Conservation (phyloP, 2,888 invertebrate genomes). For the Caenorhabditis drosophilae region DNA sequence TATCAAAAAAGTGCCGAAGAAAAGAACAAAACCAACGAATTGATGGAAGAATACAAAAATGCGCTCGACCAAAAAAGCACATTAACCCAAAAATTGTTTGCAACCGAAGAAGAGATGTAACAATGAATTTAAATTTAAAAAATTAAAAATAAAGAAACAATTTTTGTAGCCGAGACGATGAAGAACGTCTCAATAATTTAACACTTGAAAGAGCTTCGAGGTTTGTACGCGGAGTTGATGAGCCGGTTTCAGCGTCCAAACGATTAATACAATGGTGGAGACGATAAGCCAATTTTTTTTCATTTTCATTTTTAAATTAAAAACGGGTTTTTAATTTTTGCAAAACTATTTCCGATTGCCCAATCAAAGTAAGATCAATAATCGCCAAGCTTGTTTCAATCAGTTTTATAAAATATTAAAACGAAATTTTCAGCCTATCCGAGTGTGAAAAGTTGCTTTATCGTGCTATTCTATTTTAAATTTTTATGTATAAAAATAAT, state of each 20-base stretch:
- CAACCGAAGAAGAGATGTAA: constrained; percentile 44
- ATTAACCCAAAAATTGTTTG: constrained; percentile 40
- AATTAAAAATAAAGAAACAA: neutral
- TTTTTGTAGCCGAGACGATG: constrained; percentile 44
- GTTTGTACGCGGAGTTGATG: constrained; percentile 47
- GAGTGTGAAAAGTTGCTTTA: too few species aligned
- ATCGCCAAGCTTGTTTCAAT: too few species aligned
- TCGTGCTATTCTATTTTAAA: too few species aligned
- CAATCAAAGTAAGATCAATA: too few species aligned
- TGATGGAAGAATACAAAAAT: constrained; percentile 50
- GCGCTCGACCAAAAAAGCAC: constrained; percentile 46
- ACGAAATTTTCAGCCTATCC: too few species aligned
- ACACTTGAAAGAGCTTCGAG: constrained; percentile 43
- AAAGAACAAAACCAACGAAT: constrained; percentile 49
- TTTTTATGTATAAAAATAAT: too few species aligned
- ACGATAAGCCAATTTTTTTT: constrained; percentile 7
- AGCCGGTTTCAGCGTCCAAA: constrained; percentile 51
- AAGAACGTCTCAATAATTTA: constrained; percentile 42
- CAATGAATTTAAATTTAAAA: neutral
- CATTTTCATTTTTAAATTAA: too few species aligned
- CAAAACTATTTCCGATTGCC: too few species aligned
- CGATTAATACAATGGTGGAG: constrained; percentile 46
- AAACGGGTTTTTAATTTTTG: too few species aligned
- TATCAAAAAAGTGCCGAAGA: constrained; percentile 51
- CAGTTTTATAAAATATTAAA: too few species aligned